A percentile compares a stretch with the other conserved stretches of the same genome.
Evolutionary conservation across 2,888 invertebrate genomes (phyloP).

Genomic region (Operophtera brumata): DNA sequence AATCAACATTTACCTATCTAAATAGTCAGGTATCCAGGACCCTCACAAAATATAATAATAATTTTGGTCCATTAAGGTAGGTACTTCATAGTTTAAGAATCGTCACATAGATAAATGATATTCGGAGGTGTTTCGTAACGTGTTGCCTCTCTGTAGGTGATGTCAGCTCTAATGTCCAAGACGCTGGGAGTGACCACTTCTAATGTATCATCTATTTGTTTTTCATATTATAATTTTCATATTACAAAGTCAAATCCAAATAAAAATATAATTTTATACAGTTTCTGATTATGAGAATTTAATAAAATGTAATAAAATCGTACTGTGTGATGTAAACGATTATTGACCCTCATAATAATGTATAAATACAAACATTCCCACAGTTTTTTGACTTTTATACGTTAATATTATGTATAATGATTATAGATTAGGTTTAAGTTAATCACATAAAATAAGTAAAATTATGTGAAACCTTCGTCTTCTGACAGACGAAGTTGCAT

Average conservation of each 20-base stretch:
- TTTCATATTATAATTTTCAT: slow-evolving; percentile 19
- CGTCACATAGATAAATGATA: slow-evolving; percentile 49
- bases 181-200: slow-evolving; percentile 18
- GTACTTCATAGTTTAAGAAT: background rate
- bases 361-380: slow-evolving; percentile 57
- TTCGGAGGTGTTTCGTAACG: slow-evolving; percentile 58
- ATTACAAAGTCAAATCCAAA: slow-evolving; percentile 10
- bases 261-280: slow-evolving; percentile 22
- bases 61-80: too few relatives aligned
- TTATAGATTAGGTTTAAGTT: slow-evolving; percentile 37
- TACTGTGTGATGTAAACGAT: slow-evolving; percentile 55
- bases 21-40: too few relatives aligned
- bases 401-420: slow-evolving; percentile 39
- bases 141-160: slow-evolving; percentile 62
- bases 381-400: slow-evolving; percentile 49
- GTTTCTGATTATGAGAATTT: slow-evolving; percentile 21
- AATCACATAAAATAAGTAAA: slow-evolving; percentile 37
- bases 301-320: slow-evolving; percentile 34
- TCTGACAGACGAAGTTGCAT: slow-evolving; percentile 11
- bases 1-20: too few relatives aligned
- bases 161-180: slow-evolving; percentile 24
- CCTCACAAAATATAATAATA: too few relatives aligned
- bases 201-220: slow-evolving; percentile 13
- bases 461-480: slow-evolving; percentile 18
- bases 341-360: slow-evolving; percentile 54